Conservation (phyloP, 2,888 invertebrate species). For the Neoaliturus tenellus region DNA sequence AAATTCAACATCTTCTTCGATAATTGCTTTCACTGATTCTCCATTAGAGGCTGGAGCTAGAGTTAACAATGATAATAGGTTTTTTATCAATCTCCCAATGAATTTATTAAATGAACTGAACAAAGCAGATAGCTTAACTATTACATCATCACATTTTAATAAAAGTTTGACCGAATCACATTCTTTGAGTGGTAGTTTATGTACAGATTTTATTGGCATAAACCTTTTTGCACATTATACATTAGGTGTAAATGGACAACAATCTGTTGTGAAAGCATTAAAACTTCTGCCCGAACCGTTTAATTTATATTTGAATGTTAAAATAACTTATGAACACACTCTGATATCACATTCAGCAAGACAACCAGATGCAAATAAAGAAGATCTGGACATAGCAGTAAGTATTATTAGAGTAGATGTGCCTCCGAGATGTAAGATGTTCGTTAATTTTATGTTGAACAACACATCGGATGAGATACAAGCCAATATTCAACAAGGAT, state of each 20-base stretch:
- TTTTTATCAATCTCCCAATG: neutral
- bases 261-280: too few species aligned
- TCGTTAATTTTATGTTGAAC: neutral
- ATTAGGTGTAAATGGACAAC: too few species aligned
- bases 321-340: neutral
- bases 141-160: neutral
- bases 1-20: neutral
- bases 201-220: neutral
- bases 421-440: neutral
- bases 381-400: neutral
- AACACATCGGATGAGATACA: neutral
- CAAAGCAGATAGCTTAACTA: neutral
- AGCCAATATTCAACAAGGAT: neutral
- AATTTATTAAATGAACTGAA: neutral
- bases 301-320: neutral
- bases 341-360: neutral
- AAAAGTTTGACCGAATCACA: neutral
- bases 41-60: neutral
- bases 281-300: neutral
- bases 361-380: neutral
- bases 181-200: neutral
- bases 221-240: too few species aligned
- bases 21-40: neutral
- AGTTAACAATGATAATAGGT: neutral
- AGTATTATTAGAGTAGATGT: conserved; percentile 1